Base-by-base conservation (phyloP, 2,113 vertebrate species). In the Indicator indicator region DNA sequence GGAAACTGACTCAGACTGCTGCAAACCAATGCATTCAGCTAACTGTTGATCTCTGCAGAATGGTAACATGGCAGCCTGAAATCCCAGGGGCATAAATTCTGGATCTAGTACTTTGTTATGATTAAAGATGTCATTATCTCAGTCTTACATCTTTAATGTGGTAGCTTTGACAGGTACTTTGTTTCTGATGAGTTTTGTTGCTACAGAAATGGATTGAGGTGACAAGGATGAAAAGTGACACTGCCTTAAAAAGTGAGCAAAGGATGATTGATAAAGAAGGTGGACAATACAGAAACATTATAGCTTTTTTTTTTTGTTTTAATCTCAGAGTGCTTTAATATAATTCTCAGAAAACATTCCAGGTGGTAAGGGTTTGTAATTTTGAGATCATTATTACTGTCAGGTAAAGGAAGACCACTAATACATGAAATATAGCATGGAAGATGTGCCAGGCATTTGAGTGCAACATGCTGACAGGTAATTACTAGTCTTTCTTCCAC, bases 291-390 rank as follows among this genome's bases (percentile, higher is more conserved):
- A 36, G 79, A 85, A 95, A 89, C 56, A 68, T 12, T 27, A 50
- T 18, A 71, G 28, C 76, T 89, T 56, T 17, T 17, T 56, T 30
- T 56, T 56, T 9, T 55, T 27, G 69, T 26, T 59, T 96, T 92
- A 92, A 89, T 97, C 28, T 83, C 71, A 67, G 90, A 87, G 80
- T 72, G 50, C 42, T 82, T 77, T 44, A 30, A 73, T 63, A 54
- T 33, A 70, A 77, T 91, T 86, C 64, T 80, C 74, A 91, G 28
- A 70, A 96, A 92, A 89, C 82, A 91, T 91, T 88, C 72, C 79
- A 74, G 44, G 30, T 77, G 69, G 42, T 16, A 70, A 68, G 16
- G 24, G 68, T 69, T 86, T 91, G 38, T 85, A 52, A 73, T 88
- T 82, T 71, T 85, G n/a, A 58, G 71, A 59, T 76, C 1, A 2